Evolutionary conservation across 2,797 vertebrate genomes (phyloP), one percentile per base, ranked within the genome.

Genomic region (Fistularia tabacaria): DNA sequence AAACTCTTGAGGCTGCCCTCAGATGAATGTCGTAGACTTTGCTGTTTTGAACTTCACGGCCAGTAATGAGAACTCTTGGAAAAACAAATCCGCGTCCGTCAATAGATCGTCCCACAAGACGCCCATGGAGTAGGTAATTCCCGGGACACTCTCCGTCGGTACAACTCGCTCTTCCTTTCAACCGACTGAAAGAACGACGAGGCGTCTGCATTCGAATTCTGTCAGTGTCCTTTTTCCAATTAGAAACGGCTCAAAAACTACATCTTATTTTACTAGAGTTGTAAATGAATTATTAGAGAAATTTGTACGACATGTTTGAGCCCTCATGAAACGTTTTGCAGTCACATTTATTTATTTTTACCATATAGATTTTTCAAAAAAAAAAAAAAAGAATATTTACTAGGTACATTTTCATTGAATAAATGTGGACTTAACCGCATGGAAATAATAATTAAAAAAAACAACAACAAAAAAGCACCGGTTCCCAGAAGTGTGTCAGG

Each of bases 301-400:
- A 90, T 87, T 92, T 92, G 85, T 90, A 85, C 90, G 89, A 90
- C 79, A 88, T 87, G 74, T 84, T 84, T 82, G 60, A 91, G 78
- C 85, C 85, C 88, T 89, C 85, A 87, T 85, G 87, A 89, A 90
- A 86, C 88, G 75, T 89, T 87, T 92, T 90, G 88, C 91, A 92
- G 84, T 79, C 70, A 62, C 51, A 80, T 80, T 91, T 94, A 91
- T 94, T 97, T 95, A 95, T 97, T 88, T 94, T 95, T 92, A 92
- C 89, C 92, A 90, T 93, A 94, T 93, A 92, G 89, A 92, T 93
- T 94, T 94, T 92, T 84, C 55, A 54, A 92, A 90, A 88, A 90
- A 67, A 89, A 93, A 25, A 25, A 25, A 25, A 25, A 25, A 25
- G 5, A 44, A 38, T 12, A 46, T 93, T 93, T 93, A 93, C 90